phyloP scores from a whole-genome alignment of 1,140 invertebrate species.

The Eriosoma lanigerum region DNA sequence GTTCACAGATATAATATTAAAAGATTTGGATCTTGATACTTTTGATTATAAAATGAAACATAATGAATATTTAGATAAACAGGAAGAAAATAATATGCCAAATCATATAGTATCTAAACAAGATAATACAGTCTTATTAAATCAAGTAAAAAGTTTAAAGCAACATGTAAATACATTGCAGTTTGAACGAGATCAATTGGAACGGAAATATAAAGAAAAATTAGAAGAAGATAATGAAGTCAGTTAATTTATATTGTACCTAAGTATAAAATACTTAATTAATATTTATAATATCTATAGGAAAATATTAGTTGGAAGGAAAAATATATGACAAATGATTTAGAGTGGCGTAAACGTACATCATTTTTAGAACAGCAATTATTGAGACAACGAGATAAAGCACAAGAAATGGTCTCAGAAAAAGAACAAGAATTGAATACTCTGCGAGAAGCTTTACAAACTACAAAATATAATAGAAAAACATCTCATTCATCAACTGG shows the following conservation, averaged over 20 bases:
- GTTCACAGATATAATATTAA: slow-evolving; percentile 38
- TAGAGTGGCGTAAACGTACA: slow-evolving; percentile 64
- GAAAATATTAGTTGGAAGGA: slow-evolving; percentile 66
- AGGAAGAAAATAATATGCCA: not conserved
- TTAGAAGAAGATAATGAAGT: slow-evolving; percentile 43
- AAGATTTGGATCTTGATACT: slow-evolving; percentile 33
- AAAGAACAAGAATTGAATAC: slow-evolving; percentile 77
- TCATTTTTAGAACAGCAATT: slow-evolving; percentile 72
- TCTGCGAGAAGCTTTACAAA: slow-evolving; percentile 59
- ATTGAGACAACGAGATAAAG: slow-evolving; percentile 74
- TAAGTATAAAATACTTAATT: not conserved
- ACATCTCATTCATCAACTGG: slow-evolving; percentile 36
- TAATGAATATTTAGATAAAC: slow-evolving; percentile 5
- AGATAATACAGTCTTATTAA: slow-evolving; percentile 11
- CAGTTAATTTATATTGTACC: not conserved
- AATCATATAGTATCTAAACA: not conserved
- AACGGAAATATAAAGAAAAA: slow-evolving; percentile 37
- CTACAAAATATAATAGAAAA: slow-evolving; percentile 43
- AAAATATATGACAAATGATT: slow-evolving; percentile 62
- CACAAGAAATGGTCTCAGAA: slow-evolving; percentile 73
- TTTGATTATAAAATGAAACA: slow-evolving; percentile 21
- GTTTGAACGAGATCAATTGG: slow-evolving; percentile 29
- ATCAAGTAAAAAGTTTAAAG: slow-evolving; percentile 37
- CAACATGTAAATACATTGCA: slow-evolving; percentile 27
- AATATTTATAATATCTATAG: slow-evolving; percentile 52